A percentile compares a stretch with the other conserved stretches of the same genome.
Evolutionary conservation across 2,797 vertebrate genomes (phyloP).

Genomic region (Garrulus glandarius): DNA sequence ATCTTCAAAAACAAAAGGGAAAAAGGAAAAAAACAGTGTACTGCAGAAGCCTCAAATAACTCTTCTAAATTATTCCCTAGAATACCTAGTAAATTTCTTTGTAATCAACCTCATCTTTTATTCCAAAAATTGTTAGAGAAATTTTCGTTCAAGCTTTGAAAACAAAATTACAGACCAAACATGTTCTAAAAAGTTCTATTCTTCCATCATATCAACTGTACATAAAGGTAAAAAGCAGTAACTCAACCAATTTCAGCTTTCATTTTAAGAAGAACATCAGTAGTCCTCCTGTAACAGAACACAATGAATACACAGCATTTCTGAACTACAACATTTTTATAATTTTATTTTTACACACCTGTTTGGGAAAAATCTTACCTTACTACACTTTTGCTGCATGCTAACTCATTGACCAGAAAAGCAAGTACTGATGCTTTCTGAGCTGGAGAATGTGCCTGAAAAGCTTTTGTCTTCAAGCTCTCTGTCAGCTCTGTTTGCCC

Average conservation of each 20-base stretch:
- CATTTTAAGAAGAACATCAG: not conserved
- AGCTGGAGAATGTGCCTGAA: slow-evolving; percentile 89
- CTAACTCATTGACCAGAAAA: slow-evolving; percentile 92
- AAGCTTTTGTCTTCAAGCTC: slow-evolving; percentile 92
- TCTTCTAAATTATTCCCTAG: not conserved
- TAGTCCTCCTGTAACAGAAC: not conserved
- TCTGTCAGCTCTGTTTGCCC: slow-evolving; percentile 84
- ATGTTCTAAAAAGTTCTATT: not conserved
- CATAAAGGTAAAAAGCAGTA: not conserved
- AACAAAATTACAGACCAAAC: not conserved
- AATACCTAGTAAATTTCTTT: not conserved
- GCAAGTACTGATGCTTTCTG: slow-evolving; percentile 90
- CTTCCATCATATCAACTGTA: not conserved
- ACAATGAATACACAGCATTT: not conserved
- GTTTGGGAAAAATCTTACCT: slow-evolving; percentile 75
- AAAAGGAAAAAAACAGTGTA: not conserved
- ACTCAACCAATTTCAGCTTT: not conserved
- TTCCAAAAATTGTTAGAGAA: not conserved
- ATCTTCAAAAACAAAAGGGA: not conserved
- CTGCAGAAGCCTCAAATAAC: not conserved
- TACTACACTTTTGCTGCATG: slow-evolving; percentile 92
- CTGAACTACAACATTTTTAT: not conserved
- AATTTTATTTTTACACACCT: not conserved
- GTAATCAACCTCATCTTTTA: not conserved
- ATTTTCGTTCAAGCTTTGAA: not conserved